Percentiles rank a stretch among this genome's conserved stretches.
Conservation (phyloP, 2,113 vertebrate genomes). For the Perca schrenkii region DNA sequence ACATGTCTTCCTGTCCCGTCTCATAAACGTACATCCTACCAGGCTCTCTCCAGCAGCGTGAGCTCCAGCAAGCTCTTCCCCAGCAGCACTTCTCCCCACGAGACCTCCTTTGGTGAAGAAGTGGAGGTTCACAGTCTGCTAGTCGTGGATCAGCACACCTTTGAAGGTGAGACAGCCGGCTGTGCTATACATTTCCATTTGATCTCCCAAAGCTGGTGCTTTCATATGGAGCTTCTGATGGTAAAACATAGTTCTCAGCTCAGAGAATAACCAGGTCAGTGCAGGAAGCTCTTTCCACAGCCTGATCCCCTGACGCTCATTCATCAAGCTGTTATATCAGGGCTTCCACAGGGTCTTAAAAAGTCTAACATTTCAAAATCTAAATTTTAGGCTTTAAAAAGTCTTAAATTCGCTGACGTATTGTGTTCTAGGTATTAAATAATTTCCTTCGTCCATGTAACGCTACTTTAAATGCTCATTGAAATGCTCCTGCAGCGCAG, state of each 20-base stretch:
- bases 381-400: too few species aligned
- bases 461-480: too few species aligned
- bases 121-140: conserved; percentile 98
- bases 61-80: conserved; percentile 99
- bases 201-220: conserved; percentile 17
- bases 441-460: too few species aligned
- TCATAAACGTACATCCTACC: conserved; percentile 35
- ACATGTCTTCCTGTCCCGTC: conserved; percentile 11
- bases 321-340: not conserved
- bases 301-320: not conserved
- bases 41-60: conserved; percentile 97
- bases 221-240: conserved; percentile 7
- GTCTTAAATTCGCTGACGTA: too few species aligned
- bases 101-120: conserved; percentile 97
- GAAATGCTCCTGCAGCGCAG: too few species aligned
- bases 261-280: conserved; percentile 12
- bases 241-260: conserved; percentile 8
- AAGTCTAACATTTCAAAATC: too few species aligned
- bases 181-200: conserved; percentile 46
- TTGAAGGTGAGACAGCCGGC: conserved; percentile 89
- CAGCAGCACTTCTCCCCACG: conserved; percentile 96
- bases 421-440: too few species aligned
- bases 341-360: too few species aligned
- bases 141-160: conserved; percentile 98
- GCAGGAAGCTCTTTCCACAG: not conserved